Evolutionary conservation across 2,888 invertebrate genomes (phyloP).

Genomic region (Vesta saturnalis): DNA sequence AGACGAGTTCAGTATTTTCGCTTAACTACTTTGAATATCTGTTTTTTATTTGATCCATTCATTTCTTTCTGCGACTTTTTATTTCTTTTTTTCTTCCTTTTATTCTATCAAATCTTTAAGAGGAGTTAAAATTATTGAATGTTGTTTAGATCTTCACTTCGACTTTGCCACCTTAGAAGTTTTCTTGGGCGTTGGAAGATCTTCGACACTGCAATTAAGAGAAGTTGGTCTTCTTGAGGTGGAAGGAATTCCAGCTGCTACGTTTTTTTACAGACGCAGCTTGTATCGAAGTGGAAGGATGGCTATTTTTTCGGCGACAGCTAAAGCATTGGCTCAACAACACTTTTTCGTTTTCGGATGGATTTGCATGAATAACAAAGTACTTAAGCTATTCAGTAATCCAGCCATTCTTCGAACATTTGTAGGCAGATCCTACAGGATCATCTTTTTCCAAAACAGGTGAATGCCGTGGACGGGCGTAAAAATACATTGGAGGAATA

Average conservation of each 20-base stretch:
- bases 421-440: background rate
- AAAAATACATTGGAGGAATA: slow-evolving; percentile 30
- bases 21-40: background rate
- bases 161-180: background rate
- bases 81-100: background rate
- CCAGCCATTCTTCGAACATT: too few relatives aligned
- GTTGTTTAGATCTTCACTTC: background rate
- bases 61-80: background rate
- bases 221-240: too few relatives aligned
- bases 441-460: background rate
- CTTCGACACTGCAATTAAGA: slow-evolving; percentile 1
- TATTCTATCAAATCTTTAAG: background rate
- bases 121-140: background rate
- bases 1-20: background rate
- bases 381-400: background rate
- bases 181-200: background rate
- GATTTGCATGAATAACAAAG: background rate
- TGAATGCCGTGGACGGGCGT: slow-evolving; percentile 13
- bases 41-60: background rate
- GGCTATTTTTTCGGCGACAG: too few relatives aligned
- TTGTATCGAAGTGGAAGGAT: too few relatives aligned
- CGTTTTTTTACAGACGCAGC: too few relatives aligned
- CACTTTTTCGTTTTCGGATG: slow-evolving; percentile 8
- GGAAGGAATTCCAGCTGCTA: too few relatives aligned
- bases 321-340: background rate